phyloP scores from a whole-genome alignment of 1,140 invertebrate species.

The Lepidotrigona ventralis region DNA sequence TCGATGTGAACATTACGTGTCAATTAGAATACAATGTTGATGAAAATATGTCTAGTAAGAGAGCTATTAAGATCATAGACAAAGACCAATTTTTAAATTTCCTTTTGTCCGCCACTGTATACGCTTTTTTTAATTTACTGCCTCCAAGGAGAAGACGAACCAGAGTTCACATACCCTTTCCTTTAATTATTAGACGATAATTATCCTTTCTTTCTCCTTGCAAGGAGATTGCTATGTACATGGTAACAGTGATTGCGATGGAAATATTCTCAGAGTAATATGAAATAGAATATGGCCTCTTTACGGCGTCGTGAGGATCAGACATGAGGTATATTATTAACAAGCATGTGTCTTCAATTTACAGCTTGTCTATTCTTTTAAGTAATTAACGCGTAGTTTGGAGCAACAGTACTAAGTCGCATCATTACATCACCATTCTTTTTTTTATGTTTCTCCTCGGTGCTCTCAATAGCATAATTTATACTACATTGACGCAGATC shows the following conservation, averaged over 20 bases:
- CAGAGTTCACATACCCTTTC: neutral
- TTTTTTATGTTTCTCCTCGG: neutral
- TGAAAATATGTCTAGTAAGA: too few relatives aligned
- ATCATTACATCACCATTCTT: neutral
- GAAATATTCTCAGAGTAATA: neutral
- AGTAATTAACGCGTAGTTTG: neutral
- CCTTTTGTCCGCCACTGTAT: neutral
- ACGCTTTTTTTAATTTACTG: neutral
- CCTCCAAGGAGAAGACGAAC: neutral
- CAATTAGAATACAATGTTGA: too few relatives aligned
- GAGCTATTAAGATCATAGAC: too few relatives aligned
- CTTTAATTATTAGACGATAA: neutral
- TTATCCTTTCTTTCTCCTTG: neutral
- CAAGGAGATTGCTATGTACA: constrained; percentile 22
- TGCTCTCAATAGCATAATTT: neutral
- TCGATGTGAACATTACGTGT: too few relatives aligned
- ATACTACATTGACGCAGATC: neutral
- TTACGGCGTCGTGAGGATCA: neutral
- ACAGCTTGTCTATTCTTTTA: neutral
- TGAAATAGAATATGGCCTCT: neutral
- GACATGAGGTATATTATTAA: constrained; percentile 14
- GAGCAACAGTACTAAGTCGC: constrained; percentile 7
- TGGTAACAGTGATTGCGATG: neutral
- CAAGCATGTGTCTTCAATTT: constrained; percentile 29
- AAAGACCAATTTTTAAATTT: too few relatives aligned